Conservation (phyloP, 2,113 vertebrate species). For the Ciconia boyciana region DNA sequence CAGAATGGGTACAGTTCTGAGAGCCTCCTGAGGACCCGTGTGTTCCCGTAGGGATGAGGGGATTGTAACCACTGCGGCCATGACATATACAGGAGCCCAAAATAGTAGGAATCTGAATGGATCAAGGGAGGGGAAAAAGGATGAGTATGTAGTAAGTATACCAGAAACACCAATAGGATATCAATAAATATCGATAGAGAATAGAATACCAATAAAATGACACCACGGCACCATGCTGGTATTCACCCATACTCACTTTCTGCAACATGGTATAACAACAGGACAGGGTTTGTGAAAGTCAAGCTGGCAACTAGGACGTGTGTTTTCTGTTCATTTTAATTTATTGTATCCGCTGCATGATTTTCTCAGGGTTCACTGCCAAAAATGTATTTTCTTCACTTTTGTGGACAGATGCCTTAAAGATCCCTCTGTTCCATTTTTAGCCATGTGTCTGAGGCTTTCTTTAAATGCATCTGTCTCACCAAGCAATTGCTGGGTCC, state of each 20-base stretch:
- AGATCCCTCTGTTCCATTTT: background rate
- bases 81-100: background rate
- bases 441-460: background rate
- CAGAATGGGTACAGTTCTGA: rapidly evolving
- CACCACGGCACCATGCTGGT: too few species aligned
- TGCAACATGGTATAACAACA: rapidly evolving
- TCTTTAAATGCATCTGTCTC: background rate
- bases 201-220: background rate
- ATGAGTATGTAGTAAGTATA: background rate
- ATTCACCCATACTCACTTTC: background rate
- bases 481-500: background rate
- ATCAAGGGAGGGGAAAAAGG: background rate
- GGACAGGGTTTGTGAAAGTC: background rate
- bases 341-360: background rate
- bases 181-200: background rate
- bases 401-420: background rate
- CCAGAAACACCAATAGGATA: background rate
- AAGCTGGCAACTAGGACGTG: background rate
- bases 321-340: background rate
- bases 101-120: background rate
- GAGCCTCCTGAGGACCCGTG: rapidly evolving
- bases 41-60: rapidly evolving
- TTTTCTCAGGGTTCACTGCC: background rate
- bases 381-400: background rate
- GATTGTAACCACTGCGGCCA: background rate